These are phyloP conservation scores for Punctoribates punctum DNA, from an alignment of 2,888 invertebrate species.

Conservation along the genomic window DNA sequence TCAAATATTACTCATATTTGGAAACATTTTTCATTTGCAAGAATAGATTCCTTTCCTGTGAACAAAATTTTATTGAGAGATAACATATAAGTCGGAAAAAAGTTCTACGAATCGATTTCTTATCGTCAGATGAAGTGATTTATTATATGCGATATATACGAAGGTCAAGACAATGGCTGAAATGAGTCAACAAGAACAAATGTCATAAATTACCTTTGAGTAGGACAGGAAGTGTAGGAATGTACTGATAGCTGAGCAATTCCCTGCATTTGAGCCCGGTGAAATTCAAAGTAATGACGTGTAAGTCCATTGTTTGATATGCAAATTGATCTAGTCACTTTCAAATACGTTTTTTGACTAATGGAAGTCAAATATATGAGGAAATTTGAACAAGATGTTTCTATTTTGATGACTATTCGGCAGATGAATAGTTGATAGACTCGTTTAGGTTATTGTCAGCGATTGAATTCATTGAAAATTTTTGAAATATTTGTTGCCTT, in stretches of 20 bases:
- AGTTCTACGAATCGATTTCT: too few species aligned
- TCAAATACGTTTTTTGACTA: background rate
- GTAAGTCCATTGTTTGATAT: constrained; percentile 16
- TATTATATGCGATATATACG: too few species aligned
- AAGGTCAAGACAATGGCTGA: background rate
- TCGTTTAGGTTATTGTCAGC: too few species aligned
- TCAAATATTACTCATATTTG: too few species aligned
- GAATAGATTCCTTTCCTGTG: too few species aligned
- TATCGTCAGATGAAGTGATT: too few species aligned
- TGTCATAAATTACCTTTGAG: constrained; percentile 44
- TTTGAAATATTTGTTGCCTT: background rate
- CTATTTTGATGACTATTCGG: too few species aligned
- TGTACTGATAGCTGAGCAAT: constrained; percentile 46
- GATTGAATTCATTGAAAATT: background rate
- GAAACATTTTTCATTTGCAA: too few species aligned
- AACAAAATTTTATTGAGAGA: too few species aligned
- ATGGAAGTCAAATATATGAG: background rate
- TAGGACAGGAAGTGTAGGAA: constrained; percentile 47
- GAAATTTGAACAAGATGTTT: background rate
- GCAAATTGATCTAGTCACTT: background rate
- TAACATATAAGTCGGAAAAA: too few species aligned
- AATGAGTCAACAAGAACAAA: too few species aligned
- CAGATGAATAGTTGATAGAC: too few species aligned
- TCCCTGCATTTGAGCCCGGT: constrained; percentile 45
- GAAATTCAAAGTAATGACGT: background rate